phyloP scores from a whole-genome alignment of 2,888 invertebrate species.

The Drosophila subsilvestris region DNA sequence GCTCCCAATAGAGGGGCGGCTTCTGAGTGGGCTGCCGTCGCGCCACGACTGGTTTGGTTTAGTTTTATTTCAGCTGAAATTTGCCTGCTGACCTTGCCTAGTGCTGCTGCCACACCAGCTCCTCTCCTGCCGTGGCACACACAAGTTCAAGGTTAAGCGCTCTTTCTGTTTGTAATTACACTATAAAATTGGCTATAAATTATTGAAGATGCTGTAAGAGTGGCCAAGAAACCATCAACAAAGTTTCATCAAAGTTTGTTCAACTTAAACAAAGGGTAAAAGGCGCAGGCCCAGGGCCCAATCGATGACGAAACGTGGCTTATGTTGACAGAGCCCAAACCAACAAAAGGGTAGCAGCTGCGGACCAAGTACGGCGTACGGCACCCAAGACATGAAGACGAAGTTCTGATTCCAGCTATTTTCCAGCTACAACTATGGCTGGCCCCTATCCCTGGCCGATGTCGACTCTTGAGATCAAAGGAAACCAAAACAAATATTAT shows the following conservation, averaged over 20 bases:
- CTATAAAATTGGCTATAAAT: background rate
- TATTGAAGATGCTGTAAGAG: background rate
- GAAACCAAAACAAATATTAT: slow-evolving; percentile 33
- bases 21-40: slow-evolving; percentile 65
- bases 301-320: background rate
- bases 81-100: slow-evolving; percentile 68
- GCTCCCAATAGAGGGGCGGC: slow-evolving; percentile 33
- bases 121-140: slow-evolving; percentile 9
- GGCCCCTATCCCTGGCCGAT: slow-evolving; percentile 23
- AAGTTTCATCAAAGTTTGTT: slow-evolving; percentile 22
- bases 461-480: slow-evolving; percentile 23
- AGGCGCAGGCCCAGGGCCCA: background rate
- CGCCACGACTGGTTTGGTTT: slow-evolving; percentile 57
- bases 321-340: slow-evolving; percentile 3
- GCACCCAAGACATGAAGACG: background rate
- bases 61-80: slow-evolving; percentile 46
- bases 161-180: slow-evolving; percentile 33
- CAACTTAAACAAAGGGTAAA: slow-evolving; percentile 23
- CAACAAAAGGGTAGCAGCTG: slow-evolving; percentile 22
- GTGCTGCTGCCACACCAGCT: slow-evolving; percentile 19
- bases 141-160: slow-evolving; percentile 68
- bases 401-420: background rate
- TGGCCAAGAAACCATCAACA: background rate
- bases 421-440: slow-evolving; percentile 7
- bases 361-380: background rate